phyloP scores from a whole-genome alignment of 2,113 vertebrate genomes.

The Macquaria australasica region DNA sequence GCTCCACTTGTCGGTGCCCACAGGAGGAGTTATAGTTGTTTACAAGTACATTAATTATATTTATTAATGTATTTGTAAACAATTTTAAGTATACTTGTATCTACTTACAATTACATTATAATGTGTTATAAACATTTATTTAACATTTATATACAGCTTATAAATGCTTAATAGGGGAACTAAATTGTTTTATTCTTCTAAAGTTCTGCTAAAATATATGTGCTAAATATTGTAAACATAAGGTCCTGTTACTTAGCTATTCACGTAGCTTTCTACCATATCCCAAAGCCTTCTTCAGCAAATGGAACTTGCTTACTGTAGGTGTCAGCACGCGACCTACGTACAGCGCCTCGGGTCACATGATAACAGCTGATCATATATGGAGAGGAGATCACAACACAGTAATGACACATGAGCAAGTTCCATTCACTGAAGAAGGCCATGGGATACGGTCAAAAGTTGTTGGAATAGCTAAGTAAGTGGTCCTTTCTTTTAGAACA shows the following conservation, averaged over 20 bases:
- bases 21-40: too few species aligned
- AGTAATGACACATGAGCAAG: not conserved
- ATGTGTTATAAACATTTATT: too few species aligned
- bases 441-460: not conserved
- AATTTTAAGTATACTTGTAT: too few species aligned
- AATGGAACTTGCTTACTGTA: not conserved
- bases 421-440: slow-evolving; percentile 5
- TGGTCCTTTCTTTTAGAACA: slow-evolving; percentile 15
- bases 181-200: not conserved
- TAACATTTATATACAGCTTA: too few species aligned
- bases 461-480: not conserved
- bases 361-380: slow-evolving; percentile 18
- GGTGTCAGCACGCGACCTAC: not conserved
- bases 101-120: too few species aligned
- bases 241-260: not conserved
- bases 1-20: not conserved
- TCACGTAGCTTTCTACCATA: not conserved
- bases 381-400: slow-evolving; percentile 15
- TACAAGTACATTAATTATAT: too few species aligned
- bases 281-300: not conserved
- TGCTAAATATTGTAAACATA: not conserved
- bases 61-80: too few species aligned
- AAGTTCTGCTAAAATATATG: not conserved
- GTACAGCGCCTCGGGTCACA: not conserved
- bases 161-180: not conserved